These are phyloP conservation scores for Muschampia plurimacula DNA, from an alignment of 2,888 invertebrate genomes.

Conservation along the genomic window DNA sequence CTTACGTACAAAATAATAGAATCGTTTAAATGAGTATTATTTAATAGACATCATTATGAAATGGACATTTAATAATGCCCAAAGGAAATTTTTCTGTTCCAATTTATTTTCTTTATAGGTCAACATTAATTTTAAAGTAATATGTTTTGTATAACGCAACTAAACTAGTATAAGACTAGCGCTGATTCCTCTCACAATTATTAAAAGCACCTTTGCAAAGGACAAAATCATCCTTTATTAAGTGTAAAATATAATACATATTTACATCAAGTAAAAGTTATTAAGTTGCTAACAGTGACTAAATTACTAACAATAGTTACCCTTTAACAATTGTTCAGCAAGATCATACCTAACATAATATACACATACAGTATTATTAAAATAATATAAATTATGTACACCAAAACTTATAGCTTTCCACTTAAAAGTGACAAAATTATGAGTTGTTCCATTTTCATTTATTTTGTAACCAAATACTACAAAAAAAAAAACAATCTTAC, in stretches of 20 bases:
- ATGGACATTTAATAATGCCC: neutral
- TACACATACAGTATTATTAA: neutral
- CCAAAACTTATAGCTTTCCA: neutral
- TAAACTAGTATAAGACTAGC: slow-evolving; percentile 19
- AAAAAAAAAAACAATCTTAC: too few relatives aligned
- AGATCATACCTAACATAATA: neutral
- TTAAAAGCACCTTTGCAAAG: slow-evolving; percentile 17
- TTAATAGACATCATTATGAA: neutral
- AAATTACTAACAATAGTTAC: neutral
- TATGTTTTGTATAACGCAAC: neutral
- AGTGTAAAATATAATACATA: slow-evolving; percentile 13
- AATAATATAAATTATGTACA: neutral
- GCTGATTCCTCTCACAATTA: slow-evolving; percentile 5
- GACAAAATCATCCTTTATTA: slow-evolving; percentile 10
- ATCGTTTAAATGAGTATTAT: neutral
- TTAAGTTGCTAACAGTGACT: neutral
- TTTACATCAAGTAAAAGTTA: neutral
- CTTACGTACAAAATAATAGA: neutral
- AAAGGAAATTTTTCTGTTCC: too few relatives aligned
- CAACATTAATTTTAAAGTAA: neutral
- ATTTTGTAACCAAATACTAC: too few relatives aligned
- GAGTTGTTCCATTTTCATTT: neutral
- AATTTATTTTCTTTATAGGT: neutral
- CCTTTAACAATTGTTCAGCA: neutral
- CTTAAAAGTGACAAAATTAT: neutral